Evolutionary conservation across 2,797 vertebrate genomes (phyloP), one percentile per base, ranked within the genome.

Genomic region (Podarcis siculus): DNA sequence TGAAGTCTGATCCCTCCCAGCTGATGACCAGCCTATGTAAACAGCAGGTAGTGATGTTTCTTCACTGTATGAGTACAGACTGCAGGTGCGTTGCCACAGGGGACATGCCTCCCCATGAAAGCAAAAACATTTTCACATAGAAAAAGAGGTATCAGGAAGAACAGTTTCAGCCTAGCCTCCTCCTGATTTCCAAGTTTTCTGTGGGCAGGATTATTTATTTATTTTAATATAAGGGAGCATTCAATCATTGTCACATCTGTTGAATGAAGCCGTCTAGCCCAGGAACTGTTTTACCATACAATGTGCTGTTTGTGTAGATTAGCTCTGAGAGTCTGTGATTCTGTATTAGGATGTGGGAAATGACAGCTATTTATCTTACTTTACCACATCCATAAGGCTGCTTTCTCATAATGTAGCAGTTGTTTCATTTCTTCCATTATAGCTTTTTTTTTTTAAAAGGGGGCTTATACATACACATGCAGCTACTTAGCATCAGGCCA

Each of bases 361-460:
- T 75, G 71, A 82, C 58, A 87, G 71, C 79, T 10, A 81, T 87
- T 82, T 83, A 69, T 83, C 75, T 88, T 83, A 37, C 45, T 78
- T 83, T 35, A 8, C 32, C 64, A 39, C 49, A 67, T 17, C 23
- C 71, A 82, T 66, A 82, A 66, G n/a, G 61, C 42, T 64, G 30
- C 30, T 87, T 87, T 66, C 67, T 82, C 39, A 42, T 45, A 76
- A 86, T n/a, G 37, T 23, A 7, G 27, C 55, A 76, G 79, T 49
- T 82, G 67, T 35, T 85, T 25, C 39, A 55, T 85, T 64, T 66
- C 55, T 80, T 12, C 69, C 45, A 10, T 45, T 84, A 75, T 45
- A 21, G 49, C 76, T 79, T 80, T 32, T 64, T 49, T 49, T 49
- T 55, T 55, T 55, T 49, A 13, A 13, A 64, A 23, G 13, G 77